Evolutionary conservation across 2,113 vertebrate genomes (phyloP).

Genomic region (Hemiscyllium ocellatum): DNA sequence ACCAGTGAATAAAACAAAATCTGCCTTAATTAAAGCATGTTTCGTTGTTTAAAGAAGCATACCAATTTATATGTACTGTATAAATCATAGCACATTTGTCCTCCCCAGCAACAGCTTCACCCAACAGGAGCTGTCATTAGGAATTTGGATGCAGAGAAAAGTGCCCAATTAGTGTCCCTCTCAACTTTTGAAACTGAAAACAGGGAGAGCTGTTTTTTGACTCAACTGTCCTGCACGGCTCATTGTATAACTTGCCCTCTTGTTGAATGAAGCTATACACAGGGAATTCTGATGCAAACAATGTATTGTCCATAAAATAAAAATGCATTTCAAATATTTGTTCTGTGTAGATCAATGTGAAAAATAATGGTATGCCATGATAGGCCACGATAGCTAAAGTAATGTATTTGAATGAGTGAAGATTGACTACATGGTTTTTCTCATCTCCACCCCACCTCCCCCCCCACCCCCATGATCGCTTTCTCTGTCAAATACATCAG

Average conservation of each 20-base stretch:
- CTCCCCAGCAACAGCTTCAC: not conserved
- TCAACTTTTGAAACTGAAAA: not conserved
- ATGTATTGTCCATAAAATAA: too few relatives aligned
- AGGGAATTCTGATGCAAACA: too few relatives aligned
- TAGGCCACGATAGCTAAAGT: too few relatives aligned
- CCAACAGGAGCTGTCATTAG: not conserved
- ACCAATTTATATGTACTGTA: not conserved
- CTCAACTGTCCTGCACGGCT: not conserved
- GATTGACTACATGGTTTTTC: too few relatives aligned
- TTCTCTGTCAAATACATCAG: too few relatives aligned
- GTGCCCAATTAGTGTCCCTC: not conserved
- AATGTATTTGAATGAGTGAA: too few relatives aligned
- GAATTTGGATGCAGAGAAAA: not conserved
- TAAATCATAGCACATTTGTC: not conserved
- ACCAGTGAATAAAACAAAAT: not conserved
- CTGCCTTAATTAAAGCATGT: not conserved
- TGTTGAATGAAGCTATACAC: not conserved
- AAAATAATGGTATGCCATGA: too few relatives aligned
- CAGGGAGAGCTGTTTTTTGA: not conserved
- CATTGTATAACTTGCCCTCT: not conserved
- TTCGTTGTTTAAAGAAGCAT: not conserved
- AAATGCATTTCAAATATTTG: too few relatives aligned
- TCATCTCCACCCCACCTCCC: too few relatives aligned
- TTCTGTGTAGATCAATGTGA: too few relatives aligned
- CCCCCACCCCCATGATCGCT: too few relatives aligned